Evolutionary conservation across 2,888 invertebrate species (phyloP).

Genomic region (Leptopilina myrica): DNA sequence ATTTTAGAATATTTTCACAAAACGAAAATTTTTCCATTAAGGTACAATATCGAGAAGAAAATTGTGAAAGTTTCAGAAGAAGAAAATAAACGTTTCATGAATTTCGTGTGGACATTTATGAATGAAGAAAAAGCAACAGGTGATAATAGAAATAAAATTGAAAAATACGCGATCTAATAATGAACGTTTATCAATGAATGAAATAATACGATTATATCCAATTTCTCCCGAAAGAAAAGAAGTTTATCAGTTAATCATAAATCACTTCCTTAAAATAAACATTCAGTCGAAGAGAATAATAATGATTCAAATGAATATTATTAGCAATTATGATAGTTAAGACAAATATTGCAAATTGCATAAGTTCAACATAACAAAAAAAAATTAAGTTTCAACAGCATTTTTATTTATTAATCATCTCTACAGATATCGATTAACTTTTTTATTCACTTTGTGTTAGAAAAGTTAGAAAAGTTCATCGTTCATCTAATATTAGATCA

Average conservation of each 20-base stretch:
- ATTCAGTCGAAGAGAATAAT: background rate
- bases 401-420: background rate
- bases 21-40: conserved; percentile 12
- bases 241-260: conserved; percentile 6
- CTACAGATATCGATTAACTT: too few species aligned
- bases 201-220: background rate
- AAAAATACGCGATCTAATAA: background rate
- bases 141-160: conserved; percentile 12
- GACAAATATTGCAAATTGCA: conserved; percentile 19
- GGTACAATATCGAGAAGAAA: conserved; percentile 38
- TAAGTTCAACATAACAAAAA: conserved; percentile 2
- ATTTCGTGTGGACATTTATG: conserved; percentile 38
- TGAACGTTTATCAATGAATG: conserved; percentile 22
- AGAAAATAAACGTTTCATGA: background rate
- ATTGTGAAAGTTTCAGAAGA: conserved; percentile 6
- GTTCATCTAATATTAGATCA: conserved; percentile 2
- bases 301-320: conserved; percentile 11
- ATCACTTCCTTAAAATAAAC: conserved; percentile 1
- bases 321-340: conserved; percentile 18
- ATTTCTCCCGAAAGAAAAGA: background rate
- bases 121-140: conserved; percentile 26
- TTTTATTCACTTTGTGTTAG: background rate
- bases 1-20: conserved; percentile 12
- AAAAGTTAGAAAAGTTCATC: background rate
- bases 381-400: background rate